Evolutionary conservation across 1,140 invertebrate species (phyloP), one percentile per base, ranked within the genome.

Genomic region (Caenorhabditis tropicalis): DNA sequence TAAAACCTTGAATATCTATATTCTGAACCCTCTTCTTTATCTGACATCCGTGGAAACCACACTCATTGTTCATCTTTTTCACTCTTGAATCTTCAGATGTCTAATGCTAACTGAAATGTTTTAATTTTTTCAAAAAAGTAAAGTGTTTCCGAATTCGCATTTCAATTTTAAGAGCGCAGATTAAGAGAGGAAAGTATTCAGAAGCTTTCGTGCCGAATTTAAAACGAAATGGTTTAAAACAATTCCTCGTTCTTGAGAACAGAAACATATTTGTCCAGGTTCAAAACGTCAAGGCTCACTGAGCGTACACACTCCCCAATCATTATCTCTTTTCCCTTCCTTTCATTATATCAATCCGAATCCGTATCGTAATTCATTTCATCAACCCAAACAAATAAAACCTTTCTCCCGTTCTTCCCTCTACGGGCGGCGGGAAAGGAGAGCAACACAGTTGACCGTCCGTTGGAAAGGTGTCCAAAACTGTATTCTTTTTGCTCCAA

Each of bases 381-480:
- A 74, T 74, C 36, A 43, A 74, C 19, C 36, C 36, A 43, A 74
- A 43, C 36, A 43, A 74, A 46, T 36, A 74, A 43, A 43, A 43
- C 6, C n/a, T 24, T 43, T 27, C 24, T n/a, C 53, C 10, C 10
- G 10, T n/a, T 51, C 49, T 51, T 51, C n/a, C 12, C n/a, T 24
- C 21, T 10, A n/a, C 53, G 53, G 53, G n/a, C n/a, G n/a, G n/a
- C n/a, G n/a, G n/a, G n/a, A n/a, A n/a, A n/a, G n/a, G n/a, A n/a
- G n/a, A n/a, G n/a, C n/a, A n/a, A n/a, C n/a, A 21, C 21, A 56
- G 24, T 27, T 27, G 24, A n/a, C 65, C 33, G 65, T 21, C 65
- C 65, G 36, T 74, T 12, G 24, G 36, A 74, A 74, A 74, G 65
- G 65, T 74, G 65, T 74, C 65, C 65, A 43, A 74, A 74, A 74